phyloP scores from a whole-genome alignment of 1,140 invertebrate species.

The Heliothis virescens region DNA sequence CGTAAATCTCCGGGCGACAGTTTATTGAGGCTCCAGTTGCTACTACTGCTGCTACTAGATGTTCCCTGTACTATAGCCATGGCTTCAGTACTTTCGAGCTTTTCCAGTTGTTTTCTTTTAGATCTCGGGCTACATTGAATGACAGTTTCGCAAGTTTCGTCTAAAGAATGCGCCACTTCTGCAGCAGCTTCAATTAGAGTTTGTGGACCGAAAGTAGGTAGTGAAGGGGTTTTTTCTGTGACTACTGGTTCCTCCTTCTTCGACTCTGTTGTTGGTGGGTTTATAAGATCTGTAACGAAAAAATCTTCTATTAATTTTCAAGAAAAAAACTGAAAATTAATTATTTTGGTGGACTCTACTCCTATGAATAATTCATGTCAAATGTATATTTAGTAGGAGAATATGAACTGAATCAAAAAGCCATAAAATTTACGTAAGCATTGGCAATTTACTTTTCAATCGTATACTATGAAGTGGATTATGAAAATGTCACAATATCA shows the following conservation, averaged over 20 bases:
- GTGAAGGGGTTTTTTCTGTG: slow-evolving; percentile 59
- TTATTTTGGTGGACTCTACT: no score
- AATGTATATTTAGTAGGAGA: no score
- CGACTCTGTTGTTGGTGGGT: slow-evolving; percentile 60
- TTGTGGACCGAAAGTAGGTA: slow-evolving; percentile 61
- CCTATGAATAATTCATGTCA: no score
- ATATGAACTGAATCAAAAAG: no score
- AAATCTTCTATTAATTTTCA: not conserved
- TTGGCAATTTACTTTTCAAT: no score
- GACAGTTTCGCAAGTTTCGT: slow-evolving; percentile 89
- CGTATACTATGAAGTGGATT: no score
- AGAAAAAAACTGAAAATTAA: not conserved
- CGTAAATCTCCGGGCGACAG: slow-evolving; percentile 85
- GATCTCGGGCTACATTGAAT: slow-evolving; percentile 87
- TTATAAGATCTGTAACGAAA: slow-evolving; percentile 68
- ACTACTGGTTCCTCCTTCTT: slow-evolving; percentile 58
- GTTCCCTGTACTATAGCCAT: slow-evolving; percentile 83
- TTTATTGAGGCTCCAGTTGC: slow-evolving; percentile 86
- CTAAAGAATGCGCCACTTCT: slow-evolving; percentile 89
- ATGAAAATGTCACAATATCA: not conserved
- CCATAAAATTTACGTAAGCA: no score
- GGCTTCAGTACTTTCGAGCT: slow-evolving; percentile 82
- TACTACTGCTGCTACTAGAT: slow-evolving; percentile 84
- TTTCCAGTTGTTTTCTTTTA: slow-evolving; percentile 83
- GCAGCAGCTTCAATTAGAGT: slow-evolving; percentile 88